Conservation (phyloP, 2,888 invertebrate genomes). For the Agonopterix arenella region DNA sequence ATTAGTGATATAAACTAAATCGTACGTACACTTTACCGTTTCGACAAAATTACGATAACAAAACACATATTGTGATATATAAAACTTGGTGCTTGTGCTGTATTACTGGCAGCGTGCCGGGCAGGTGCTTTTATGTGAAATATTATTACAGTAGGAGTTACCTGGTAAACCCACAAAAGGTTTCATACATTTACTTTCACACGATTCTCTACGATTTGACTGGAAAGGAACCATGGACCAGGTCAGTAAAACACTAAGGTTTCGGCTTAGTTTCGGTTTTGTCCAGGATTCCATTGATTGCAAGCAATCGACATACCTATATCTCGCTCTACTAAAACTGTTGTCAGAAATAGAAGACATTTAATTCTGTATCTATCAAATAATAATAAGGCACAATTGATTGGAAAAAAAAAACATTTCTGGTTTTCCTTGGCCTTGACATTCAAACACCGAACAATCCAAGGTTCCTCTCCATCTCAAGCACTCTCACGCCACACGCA, state of each 20-base stretch:
- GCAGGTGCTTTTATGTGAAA: constrained; percentile 74
- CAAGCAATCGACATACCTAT: too few relatives aligned
- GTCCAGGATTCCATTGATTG: too few relatives aligned
- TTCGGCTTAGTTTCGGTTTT: too few relatives aligned
- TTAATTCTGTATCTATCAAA: too few relatives aligned
- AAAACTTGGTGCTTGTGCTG: constrained; percentile 76
- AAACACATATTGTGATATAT: constrained; percentile 73
- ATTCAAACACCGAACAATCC: neutral
- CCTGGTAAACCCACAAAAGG: constrained; percentile 59
- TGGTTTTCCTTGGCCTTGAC: too few relatives aligned
- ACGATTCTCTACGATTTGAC: constrained; percentile 24
- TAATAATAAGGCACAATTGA: too few relatives aligned
- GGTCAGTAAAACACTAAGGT: neutral
- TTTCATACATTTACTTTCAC: constrained; percentile 41
- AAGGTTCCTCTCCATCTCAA: constrained; percentile 20
- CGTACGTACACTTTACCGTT: constrained; percentile 62
- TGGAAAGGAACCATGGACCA: constrained; percentile 26
- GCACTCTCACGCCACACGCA: constrained; percentile 18
- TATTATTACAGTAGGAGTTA: constrained; percentile 66
- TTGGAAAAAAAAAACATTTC: too few relatives aligned
- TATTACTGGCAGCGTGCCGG: constrained; percentile 76
- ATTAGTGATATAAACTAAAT: neutral
- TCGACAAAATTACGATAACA: constrained; percentile 70
- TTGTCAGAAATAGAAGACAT: too few relatives aligned
- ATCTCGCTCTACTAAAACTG: too few relatives aligned